Base-by-base conservation (phyloP, 2,888 invertebrate species). In the Drosophila setosimentum region DNA sequence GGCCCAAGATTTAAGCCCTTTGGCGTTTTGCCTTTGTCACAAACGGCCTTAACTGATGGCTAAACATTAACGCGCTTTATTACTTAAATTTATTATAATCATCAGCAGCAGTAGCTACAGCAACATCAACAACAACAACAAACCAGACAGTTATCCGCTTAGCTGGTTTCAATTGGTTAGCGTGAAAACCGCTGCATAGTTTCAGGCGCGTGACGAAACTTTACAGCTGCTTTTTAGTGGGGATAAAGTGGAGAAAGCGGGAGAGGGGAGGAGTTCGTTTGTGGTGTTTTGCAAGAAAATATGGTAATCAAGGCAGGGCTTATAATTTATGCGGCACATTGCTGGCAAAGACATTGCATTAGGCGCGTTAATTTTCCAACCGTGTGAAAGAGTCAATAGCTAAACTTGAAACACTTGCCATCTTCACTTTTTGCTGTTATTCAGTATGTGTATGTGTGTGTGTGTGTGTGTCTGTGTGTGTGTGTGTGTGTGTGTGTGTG, bases 11-110 rank as follows among this genome's bases (percentile, higher is more conserved):
- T 73, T 77, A 76, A 76, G 76, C 68, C 63, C 59, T 64, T 66
- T 57, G 33, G 70, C 55, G 67, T 67, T 60, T 73, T 77, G 83
- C 67, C 73, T 73, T 82, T 82, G 83, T 82, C 84, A 76, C 73
- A 45, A 45, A 45, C 45, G 68, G 55, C 27, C 57, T 75, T 73
- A 83, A 86, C 76, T 87, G 87, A 87, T 89, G 88, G 76, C 73
- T 68, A 75, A 80, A 76, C 88, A 84, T 88, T 88, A 88, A 88
- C 78, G 90, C 88, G 87, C 83, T 79, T 88, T 89, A 89, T 88
- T 89, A 89, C 83, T 74, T 73, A 71, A 88, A 89, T 89, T 88
- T 88, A 88, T 88, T 88, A 86, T 89, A 81, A 86, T 82, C 83
- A 82, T 61, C 74, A 65, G 29, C 55, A 63, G 27, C 50, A 50